Conservation (phyloP, 2,888 invertebrate genomes). For the Eupithecia centaureata region DNA sequence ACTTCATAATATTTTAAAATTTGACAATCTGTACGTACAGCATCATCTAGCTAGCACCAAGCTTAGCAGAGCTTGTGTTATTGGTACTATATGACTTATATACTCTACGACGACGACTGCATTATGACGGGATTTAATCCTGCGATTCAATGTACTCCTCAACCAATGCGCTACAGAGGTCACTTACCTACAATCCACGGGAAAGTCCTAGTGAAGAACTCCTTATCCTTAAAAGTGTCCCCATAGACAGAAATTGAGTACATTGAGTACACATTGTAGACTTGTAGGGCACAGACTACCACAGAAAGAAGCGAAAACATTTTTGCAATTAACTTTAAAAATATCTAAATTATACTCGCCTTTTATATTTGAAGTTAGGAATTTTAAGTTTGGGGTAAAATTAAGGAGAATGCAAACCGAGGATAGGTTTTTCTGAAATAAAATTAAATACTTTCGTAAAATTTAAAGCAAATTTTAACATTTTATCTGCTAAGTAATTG, state of each 20-base stretch:
- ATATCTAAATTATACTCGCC: neutral
- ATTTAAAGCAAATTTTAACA: no score
- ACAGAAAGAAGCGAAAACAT: slow-evolving; percentile 20
- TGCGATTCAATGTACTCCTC: no score
- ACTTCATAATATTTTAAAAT: no score
- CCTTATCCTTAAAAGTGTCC: slow-evolving; percentile 50
- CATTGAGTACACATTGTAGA: slow-evolving; percentile 41
- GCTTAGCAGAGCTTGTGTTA: no score
- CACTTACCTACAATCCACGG: slow-evolving; percentile 54
- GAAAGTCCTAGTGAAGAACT: slow-evolving; percentile 56
- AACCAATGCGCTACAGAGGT: no score
- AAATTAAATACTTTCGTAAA: no score
- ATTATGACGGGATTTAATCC: no score
- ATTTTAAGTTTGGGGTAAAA: neutral
- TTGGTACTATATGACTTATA: no score
- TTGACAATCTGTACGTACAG: no score
- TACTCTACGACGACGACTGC: no score
- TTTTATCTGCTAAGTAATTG: no score
- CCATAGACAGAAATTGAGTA: slow-evolving; percentile 26
- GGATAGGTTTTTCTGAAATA: neutral
- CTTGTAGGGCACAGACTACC: slow-evolving; percentile 48
- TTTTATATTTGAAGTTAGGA: neutral
- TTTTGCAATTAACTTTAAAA: slow-evolving; percentile 1
- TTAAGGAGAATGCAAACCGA: neutral
- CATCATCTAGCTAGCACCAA: no score